Evolutionary conservation across 2,113 vertebrate species (phyloP).

Genomic region (Orcinus orca): DNA sequence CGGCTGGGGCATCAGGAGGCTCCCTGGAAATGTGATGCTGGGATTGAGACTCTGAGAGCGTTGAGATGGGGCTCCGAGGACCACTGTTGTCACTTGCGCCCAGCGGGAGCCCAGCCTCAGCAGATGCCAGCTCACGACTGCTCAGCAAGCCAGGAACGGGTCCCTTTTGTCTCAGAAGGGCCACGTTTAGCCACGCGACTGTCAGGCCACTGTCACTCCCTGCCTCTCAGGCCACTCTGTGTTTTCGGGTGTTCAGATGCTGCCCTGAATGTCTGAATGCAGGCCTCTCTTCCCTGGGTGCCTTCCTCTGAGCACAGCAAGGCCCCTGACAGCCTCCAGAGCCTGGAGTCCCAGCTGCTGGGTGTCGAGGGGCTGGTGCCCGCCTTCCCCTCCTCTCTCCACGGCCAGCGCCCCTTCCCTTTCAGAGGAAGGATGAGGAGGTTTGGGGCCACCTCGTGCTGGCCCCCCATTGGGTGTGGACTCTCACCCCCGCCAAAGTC

Average conservation of each 20-base stretch:
- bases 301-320: fast-evolving
- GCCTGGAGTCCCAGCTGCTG: fast-evolving
- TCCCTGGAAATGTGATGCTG: fast-evolving
- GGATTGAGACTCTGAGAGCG: neutral
- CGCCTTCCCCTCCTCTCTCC: fast-evolving
- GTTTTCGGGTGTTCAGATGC: fast-evolving
- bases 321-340: neutral
- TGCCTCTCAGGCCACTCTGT: neutral
- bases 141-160: too few species aligned
- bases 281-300: too few species aligned
- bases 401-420: fast-evolving
- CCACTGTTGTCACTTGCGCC: fast-evolving
- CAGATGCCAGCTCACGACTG: fast-evolving
- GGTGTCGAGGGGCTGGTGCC: neutral
- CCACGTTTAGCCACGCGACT: fast-evolving
- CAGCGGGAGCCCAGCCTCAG: neutral
- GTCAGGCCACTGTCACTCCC: too few species aligned
- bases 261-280: fast-evolving
- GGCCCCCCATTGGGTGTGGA: fast-evolving
- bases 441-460: fast-evolving
- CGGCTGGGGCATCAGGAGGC: neutral
- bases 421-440: neutral
- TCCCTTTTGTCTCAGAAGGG: neutral
- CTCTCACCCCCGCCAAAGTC: neutral
- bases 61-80: neutral